A percentile compares a stretch with the other conserved stretches of the same genome.
Evolutionary conservation across 2,888 invertebrate species (phyloP).

Genomic region (Erebia epiphron): DNA sequence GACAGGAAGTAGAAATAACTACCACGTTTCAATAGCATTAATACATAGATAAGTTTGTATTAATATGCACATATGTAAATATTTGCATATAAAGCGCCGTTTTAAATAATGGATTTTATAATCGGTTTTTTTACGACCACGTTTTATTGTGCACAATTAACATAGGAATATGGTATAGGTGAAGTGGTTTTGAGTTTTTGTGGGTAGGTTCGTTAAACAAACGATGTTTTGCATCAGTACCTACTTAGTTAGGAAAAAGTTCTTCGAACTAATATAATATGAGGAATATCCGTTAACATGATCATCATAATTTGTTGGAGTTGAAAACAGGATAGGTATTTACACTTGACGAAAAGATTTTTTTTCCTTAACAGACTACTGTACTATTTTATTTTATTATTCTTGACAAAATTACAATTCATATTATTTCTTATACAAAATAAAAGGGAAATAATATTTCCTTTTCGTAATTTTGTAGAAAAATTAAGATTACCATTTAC

Average conservation of each 20-base stretch:
- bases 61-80: slow-evolving; percentile 34
- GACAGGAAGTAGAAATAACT: slow-evolving; percentile 17
- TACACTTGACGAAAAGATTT: too few species aligned
- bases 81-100: slow-evolving; percentile 21
- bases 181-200: slow-evolving; percentile 13
- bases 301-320: too few species aligned
- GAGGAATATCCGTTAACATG: too few species aligned
- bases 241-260: background rate
- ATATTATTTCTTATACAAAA: too few species aligned
- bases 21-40: slow-evolving; percentile 39
- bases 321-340: too few species aligned
- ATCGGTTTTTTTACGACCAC: slow-evolving; percentile 23
- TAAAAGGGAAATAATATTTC: too few species aligned
- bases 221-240: background rate
- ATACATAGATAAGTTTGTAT: slow-evolving; percentile 45
- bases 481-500: too few species aligned
- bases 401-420: too few species aligned
- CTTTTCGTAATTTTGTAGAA: too few species aligned
- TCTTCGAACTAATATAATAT: too few species aligned
- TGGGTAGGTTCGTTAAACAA: slow-evolving; percentile 3
- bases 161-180: slow-evolving; percentile 9
- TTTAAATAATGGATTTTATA: slow-evolving; percentile 24
- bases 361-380: too few species aligned
- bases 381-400: too few species aligned
- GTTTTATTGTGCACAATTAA: slow-evolving; percentile 13